Evolutionary conservation across 64 coral and sea anemone species (phyloP), one percentile per base, ranked within the genome.

Genomic region (Dendronephthya gigantea): DNA sequence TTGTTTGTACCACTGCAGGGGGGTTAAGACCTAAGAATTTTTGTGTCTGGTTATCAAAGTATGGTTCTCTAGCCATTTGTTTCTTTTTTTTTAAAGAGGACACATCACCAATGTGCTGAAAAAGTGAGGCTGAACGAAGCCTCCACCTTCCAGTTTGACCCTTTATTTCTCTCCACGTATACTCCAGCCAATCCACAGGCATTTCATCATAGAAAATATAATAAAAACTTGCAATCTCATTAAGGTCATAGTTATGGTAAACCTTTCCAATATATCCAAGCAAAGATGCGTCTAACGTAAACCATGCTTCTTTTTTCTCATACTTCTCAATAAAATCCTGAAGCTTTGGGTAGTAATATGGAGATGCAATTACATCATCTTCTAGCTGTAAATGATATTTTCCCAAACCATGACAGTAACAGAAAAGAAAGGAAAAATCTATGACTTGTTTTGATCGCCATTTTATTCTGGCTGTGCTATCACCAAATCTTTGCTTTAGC

Each of bases 401-500:
- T 86, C 82, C 84, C 16, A 82, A 51, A 81, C 48, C 19, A 31
- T 83, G 58, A 27, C 89, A 90, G 27, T 90, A 90, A 43, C 83
- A 86, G 48, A 76, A 85, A 36, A 90, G 69, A 85, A 81, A 90
- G 22, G 89, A 85, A 90, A 85, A 90, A 74, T 90, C 89, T 7
- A 90, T 66, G 55, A 85, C 85, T 51, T 90, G 89, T 43, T 90
- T 90, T n/a, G 89, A 90, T 82, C 89, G 32, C 89, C 89, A 90
- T 29, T 13, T 82, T 14, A 41, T 43, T 82, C 89, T 85, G 22
- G 45, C 33, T 40, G 35, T n/a, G 5, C 58, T 50, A 59, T 90
- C 89, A 23, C 83, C 68, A 79, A 79, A 79, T 12, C 72, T 34
- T 79, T 39, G 30, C 36, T 79, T 79, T 36, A 79, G 72, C 27